phyloP scores from a whole-genome alignment of 2,113 vertebrate genomes.

The Pteronura brasiliensis region DNA sequence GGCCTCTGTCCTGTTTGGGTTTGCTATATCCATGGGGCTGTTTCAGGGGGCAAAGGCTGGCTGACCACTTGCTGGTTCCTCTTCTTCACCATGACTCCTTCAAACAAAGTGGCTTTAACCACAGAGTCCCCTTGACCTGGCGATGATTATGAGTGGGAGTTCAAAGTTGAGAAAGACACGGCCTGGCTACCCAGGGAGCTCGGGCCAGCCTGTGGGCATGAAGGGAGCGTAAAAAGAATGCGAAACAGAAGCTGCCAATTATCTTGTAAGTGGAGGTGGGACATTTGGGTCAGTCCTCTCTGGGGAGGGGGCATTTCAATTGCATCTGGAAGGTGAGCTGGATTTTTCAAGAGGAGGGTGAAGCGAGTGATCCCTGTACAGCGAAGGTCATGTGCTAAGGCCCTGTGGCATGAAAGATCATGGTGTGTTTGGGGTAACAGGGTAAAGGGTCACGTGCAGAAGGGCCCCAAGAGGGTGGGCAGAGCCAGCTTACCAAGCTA shows the following conservation, averaged over 20 bases:
- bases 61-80: background rate
- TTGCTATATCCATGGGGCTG: background rate
- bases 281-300: background rate
- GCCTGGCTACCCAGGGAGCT: background rate
- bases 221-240: background rate
- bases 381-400: background rate
- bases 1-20: background rate
- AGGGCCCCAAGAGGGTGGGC: background rate
- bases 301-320: background rate
- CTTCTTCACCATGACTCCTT: background rate
- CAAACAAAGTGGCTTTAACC: background rate
- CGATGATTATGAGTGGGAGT: background rate
- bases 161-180: background rate
- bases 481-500: no score
- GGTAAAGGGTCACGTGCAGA: fast-evolving
- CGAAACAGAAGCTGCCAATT: background rate
- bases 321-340: background rate
- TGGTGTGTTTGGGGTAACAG: background rate
- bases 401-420: background rate
- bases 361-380: background rate
- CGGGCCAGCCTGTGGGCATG: fast-evolving
- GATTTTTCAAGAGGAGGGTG: background rate
- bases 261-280: background rate
- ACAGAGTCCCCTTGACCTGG: background rate
- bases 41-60: background rate